A percentile compares a stretch with the other conserved stretches of the same genome.
Conservation (phyloP, 2,888 invertebrate species). For the Ennomos erosarius region DNA sequence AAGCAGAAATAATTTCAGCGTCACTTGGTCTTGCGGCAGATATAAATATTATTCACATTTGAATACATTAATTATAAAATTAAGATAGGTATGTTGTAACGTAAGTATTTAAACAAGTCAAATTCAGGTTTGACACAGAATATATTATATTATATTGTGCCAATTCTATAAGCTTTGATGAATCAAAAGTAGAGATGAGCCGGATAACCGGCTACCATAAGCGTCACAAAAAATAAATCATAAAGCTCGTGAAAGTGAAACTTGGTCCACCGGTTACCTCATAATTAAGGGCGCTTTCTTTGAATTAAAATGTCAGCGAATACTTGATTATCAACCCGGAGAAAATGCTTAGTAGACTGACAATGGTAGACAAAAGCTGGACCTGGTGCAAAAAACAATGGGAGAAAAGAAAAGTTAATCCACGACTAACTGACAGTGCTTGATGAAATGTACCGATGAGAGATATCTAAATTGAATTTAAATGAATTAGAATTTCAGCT, state of each 20-base stretch:
- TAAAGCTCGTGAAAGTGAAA: slow-evolving; percentile 33
- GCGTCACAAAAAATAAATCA: slow-evolving; percentile 20
- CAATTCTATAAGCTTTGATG: too few relatives aligned
- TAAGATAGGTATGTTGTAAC: too few relatives aligned
- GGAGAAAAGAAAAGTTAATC: slow-evolving; percentile 13
- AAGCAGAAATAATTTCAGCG: too few relatives aligned
- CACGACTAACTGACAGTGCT: slow-evolving; percentile 15
- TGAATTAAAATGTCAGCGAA: slow-evolving; percentile 35
- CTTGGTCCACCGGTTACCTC: slow-evolving; percentile 25
- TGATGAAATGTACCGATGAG: background rate
- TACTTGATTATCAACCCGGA: slow-evolving; percentile 25
- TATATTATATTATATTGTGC: too few relatives aligned
- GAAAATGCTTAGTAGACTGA: slow-evolving; percentile 16
- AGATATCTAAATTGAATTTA: background rate
- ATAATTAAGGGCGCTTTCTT: slow-evolving; percentile 38
- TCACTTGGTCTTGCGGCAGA: too few relatives aligned
- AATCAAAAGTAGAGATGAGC: background rate
- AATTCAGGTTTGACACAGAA: too few relatives aligned
- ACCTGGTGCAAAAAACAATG: slow-evolving; percentile 8
- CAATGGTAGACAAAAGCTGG: slow-evolving; percentile 16
- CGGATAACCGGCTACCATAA: slow-evolving; percentile 3
- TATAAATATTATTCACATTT: too few relatives aligned
- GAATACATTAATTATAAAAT: too few relatives aligned
- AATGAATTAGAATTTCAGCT: background rate
- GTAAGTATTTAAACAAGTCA: too few relatives aligned